Conservation (phyloP, 1,140 invertebrate species). For the Cyclargus thomasi region DNA sequence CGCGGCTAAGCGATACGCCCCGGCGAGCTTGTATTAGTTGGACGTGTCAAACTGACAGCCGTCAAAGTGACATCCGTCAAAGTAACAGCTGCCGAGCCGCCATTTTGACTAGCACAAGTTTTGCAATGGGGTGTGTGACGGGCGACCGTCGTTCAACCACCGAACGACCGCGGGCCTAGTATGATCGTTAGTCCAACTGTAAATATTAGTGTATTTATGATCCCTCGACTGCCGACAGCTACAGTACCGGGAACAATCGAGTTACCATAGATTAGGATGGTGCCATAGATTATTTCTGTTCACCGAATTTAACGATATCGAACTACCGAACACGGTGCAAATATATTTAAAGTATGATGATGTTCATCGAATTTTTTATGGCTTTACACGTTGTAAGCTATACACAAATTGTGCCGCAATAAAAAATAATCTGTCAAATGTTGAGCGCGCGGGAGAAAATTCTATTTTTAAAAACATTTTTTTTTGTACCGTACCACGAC, state of each 20-base stretch:
- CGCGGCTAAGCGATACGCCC: slow-evolving; percentile 52
- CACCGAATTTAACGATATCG: slow-evolving; percentile 18
- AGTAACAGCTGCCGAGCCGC: too few relatives aligned
- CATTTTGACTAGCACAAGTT: background rate
- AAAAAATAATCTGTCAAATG: background rate
- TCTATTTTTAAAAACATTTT: background rate
- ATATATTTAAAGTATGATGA: background rate
- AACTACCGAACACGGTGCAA: slow-evolving; percentile 6
- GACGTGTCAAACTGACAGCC: background rate
- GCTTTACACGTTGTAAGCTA: background rate
- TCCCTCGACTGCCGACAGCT: slow-evolving; percentile 38
- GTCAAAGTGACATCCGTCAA: too few relatives aligned
- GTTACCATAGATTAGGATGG: slow-evolving; percentile 70
- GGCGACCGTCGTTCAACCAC: background rate
- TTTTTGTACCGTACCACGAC: background rate
- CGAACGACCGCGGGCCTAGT: slow-evolving; percentile 25
- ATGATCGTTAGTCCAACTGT: slow-evolving; percentile 61
- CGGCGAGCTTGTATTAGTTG: background rate
- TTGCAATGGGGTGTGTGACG: background rate
- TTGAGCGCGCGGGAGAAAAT: background rate
- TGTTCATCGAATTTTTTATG: too few relatives aligned
- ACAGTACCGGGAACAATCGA: slow-evolving; percentile 33
- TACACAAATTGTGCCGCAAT: background rate
- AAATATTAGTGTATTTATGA: slow-evolving; percentile 69
- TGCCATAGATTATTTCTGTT: slow-evolving; percentile 55